phyloP scores from a whole-genome alignment of 2,113 vertebrate genomes.

The Tyrannus savana region DNA sequence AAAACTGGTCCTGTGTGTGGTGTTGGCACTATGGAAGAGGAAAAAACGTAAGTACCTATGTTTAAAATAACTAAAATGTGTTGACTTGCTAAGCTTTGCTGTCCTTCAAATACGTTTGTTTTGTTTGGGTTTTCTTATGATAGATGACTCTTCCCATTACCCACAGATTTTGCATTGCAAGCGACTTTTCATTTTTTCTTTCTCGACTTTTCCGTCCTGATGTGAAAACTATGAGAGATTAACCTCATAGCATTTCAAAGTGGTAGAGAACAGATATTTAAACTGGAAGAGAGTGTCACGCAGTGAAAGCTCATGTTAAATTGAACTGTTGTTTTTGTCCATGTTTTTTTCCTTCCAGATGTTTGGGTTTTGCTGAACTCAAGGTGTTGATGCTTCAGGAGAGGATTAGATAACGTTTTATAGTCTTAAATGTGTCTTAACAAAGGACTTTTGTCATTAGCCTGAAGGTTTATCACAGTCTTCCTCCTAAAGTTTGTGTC shows the following conservation, averaged over 20 bases:
- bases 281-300: not conserved
- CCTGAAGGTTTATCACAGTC: not conserved
- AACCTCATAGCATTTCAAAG: not conserved
- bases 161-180: not conserved
- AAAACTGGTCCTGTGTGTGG: constrained; percentile 87
- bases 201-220: not conserved
- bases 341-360: not conserved
- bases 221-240: not conserved
- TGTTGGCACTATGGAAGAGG: constrained; percentile 85
- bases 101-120: not conserved
- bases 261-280: not conserved
- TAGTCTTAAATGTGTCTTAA: not conserved
- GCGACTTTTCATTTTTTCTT: not conserved
- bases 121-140: not conserved
- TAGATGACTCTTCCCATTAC: not conserved
- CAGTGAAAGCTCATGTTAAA: not conserved
- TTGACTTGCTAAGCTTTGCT: not conserved
- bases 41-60: constrained; percentile 79
- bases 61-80: not conserved
- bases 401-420: not conserved
- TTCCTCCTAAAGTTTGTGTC: not conserved
- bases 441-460: not conserved
- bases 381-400: not conserved
- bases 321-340: not conserved
- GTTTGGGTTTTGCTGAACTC: not conserved